Evolutionary conservation across 2,797 vertebrate species (phyloP).

Genomic region (Tinamus major): DNA sequence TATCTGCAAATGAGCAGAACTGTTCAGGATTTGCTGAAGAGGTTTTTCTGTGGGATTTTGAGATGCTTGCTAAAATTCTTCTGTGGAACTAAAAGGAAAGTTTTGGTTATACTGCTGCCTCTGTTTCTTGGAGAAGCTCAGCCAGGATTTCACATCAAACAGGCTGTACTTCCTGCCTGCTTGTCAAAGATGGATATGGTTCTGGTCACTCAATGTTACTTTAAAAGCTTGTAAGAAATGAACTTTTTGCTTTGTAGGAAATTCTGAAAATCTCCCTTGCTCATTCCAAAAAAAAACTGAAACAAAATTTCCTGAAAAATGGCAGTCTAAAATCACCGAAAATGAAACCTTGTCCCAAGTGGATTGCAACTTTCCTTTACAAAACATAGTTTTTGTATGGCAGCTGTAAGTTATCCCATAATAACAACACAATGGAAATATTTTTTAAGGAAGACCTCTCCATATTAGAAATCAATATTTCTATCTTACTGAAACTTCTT

Average conservation of each 20-base stretch:
- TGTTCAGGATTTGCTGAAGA: not conserved
- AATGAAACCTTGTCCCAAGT: not conserved
- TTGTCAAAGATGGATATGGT: not conserved
- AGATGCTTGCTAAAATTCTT: not conserved
- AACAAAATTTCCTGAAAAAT: not conserved
- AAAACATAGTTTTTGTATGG: not conserved
- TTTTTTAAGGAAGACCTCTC: not conserved
- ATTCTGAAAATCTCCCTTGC: not conserved
- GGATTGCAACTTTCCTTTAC: not conserved
- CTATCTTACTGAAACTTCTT: not conserved
- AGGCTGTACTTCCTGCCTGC: not conserved
- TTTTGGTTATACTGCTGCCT: not conserved
- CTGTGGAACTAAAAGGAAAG: not conserved
- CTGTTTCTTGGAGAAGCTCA: not conserved
- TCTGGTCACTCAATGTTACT: not conserved
- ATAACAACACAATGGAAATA: not conserved
- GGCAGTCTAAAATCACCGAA: not conserved
- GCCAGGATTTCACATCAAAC: not conserved
- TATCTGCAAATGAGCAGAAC: not conserved
- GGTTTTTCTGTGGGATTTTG: not conserved
- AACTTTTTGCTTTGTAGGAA: not conserved
- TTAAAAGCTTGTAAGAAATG: not conserved
- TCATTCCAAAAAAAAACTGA: not conserved
- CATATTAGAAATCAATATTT: rapidly evolving
- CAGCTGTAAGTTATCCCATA: not conserved